These are phyloP conservation scores for Corythornis madagascariensis DNA, from an alignment of 2,113 vertebrate genomes.

Conservation along the genomic window DNA sequence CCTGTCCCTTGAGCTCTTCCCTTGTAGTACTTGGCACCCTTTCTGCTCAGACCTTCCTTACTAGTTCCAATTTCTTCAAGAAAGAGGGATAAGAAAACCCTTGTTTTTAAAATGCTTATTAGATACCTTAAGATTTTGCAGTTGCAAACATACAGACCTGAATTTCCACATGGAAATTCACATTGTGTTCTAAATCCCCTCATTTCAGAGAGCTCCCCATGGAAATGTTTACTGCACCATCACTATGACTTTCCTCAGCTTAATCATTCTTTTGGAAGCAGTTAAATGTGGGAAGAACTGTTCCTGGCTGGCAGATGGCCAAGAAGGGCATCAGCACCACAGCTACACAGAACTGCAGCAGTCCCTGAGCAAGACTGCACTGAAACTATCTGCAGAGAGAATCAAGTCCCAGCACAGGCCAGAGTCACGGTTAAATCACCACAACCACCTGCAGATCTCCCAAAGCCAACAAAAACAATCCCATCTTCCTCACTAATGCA, in stretches of 20 bases:
- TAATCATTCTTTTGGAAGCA: conserved; percentile 17
- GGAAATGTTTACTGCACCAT: not conserved
- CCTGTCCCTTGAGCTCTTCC: no score
- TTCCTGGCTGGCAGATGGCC: not conserved
- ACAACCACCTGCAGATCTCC: not conserved
- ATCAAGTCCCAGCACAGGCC: not conserved
- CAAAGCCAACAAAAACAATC: not conserved
- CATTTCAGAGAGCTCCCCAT: not conserved
- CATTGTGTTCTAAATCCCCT: no score
- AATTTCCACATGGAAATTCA: no score
- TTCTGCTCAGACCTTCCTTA: no score
- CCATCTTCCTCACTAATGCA: not conserved
- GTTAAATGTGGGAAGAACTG: not conserved
- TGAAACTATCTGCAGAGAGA: not conserved
- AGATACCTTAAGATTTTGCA: no score
- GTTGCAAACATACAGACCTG: no score
- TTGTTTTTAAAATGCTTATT: no score
- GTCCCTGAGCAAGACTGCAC: not conserved
- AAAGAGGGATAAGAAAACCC: no score
- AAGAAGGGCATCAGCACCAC: not conserved
- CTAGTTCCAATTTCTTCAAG: no score
- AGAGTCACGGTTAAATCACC: not conserved
- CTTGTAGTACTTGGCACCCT: no score
- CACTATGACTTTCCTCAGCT: not conserved
- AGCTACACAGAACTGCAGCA: not conserved